Conservation (phyloP, 2,888 invertebrate species). For the Melipona beecheii region DNA sequence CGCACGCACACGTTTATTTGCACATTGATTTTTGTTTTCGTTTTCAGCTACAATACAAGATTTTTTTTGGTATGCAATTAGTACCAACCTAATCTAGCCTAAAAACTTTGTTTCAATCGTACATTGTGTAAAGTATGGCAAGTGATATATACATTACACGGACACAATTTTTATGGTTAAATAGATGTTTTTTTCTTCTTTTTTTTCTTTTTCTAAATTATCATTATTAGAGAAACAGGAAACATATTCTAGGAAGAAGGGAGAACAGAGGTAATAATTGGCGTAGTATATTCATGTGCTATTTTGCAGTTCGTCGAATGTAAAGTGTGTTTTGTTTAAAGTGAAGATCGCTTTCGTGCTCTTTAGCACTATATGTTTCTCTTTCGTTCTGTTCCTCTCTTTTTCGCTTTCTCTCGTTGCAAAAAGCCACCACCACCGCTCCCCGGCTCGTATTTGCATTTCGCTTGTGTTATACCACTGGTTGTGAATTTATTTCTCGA, state of each 20-base stretch:
- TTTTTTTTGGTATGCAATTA: slow-evolving; percentile 74
- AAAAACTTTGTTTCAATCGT: slow-evolving; percentile 70
- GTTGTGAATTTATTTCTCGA: slow-evolving; percentile 38
- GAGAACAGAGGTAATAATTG: slow-evolving; percentile 54
- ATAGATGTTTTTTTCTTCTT: slow-evolving; percentile 52
- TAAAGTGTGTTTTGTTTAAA: slow-evolving; percentile 42
- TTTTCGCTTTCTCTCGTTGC: slow-evolving; percentile 33
- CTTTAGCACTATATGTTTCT: slow-evolving; percentile 13
- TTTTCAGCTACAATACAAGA: slow-evolving; percentile 70
- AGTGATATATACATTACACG: slow-evolving; percentile 81
- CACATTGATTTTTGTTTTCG: slow-evolving; percentile 52
- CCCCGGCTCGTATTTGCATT: slow-evolving; percentile 66
- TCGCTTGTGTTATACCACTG: slow-evolving; percentile 40
- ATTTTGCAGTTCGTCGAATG: slow-evolving; percentile 48
- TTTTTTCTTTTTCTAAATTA: slow-evolving; percentile 28
- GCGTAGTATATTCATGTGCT: slow-evolving; percentile 54
- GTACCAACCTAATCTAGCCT: slow-evolving; percentile 76
- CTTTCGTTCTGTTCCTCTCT: slow-evolving; percentile 18
- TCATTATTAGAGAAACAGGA: slow-evolving; percentile 53
- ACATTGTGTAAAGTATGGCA: slow-evolving; percentile 77
- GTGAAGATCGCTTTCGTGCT: slow-evolving; percentile 56
- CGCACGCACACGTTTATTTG: slow-evolving; percentile 36
- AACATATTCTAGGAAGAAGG: slow-evolving; percentile 30
- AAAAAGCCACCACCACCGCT: slow-evolving; percentile 71
- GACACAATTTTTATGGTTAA: slow-evolving; percentile 69